Percentiles rank a stretch among this genome's conserved stretches.
Evolutionary conservation across 2,888 invertebrate genomes (phyloP).

Genomic region (Eupithecia insigniata): DNA sequence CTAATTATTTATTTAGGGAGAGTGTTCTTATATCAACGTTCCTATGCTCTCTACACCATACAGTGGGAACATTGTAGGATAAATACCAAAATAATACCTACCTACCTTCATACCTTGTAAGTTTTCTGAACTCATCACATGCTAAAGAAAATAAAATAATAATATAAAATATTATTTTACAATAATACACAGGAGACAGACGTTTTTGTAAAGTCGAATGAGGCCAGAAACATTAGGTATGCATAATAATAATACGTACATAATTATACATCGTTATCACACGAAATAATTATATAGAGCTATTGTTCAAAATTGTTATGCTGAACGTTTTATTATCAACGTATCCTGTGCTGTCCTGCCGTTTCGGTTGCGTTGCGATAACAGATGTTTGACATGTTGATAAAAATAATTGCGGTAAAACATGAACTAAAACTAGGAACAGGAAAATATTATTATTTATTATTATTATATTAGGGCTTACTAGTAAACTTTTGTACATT

Average conservation of each 20-base stretch:
- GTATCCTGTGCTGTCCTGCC: slow-evolving; percentile 24
- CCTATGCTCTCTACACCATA: too few relatives aligned
- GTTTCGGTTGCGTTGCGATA: slow-evolving; percentile 20
- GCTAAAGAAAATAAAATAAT: too few relatives aligned
- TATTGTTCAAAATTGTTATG: slow-evolving; percentile 31
- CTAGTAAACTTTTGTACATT: too few relatives aligned
- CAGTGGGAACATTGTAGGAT: background rate
- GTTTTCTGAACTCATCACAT: background rate
- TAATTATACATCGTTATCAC: background rate
- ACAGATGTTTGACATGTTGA: slow-evolving; percentile 23
- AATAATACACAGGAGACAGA: background rate
- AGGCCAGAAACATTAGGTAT: background rate
- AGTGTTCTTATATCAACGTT: too few relatives aligned
- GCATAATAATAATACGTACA: background rate
- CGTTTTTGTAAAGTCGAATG: background rate
- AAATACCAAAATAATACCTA: too few relatives aligned
- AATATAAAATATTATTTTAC: too few relatives aligned
- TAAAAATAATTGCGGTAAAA: slow-evolving; percentile 21
- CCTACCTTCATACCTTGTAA: too few relatives aligned
- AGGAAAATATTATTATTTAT: background rate
- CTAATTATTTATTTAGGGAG: background rate
- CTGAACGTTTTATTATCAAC: slow-evolving; percentile 24
- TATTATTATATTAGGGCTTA: too few relatives aligned
- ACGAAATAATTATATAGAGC: slow-evolving; percentile 19
- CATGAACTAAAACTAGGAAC: background rate